Evolutionary conservation across 2,888 invertebrate genomes (phyloP).

Genomic region (Drosophila antonietae): DNA sequence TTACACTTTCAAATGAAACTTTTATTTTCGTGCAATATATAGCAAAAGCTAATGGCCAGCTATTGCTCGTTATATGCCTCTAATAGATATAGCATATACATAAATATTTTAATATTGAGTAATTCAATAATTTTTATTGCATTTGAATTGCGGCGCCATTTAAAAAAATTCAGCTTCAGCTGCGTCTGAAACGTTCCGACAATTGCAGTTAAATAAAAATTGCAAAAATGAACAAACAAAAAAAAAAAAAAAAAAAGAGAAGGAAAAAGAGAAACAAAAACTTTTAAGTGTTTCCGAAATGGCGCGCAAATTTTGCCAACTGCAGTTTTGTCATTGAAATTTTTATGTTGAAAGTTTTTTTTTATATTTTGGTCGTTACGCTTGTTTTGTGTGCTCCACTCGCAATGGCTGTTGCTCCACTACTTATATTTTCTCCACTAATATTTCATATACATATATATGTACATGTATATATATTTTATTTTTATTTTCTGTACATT

Average conservation of each 20-base stretch:
- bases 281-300: conserved; percentile 68
- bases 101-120: conserved; percentile 3
- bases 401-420: conserved; percentile 20
- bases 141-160: conserved; percentile 42
- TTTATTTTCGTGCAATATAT: not conserved
- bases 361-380: conserved; percentile 44
- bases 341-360: conserved; percentile 55
- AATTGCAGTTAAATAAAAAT: conserved; percentile 25
- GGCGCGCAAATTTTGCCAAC: conserved; percentile 60
- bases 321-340: conserved; percentile 67
- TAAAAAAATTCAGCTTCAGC: conserved; percentile 14
- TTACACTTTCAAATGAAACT: not conserved
- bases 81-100: conserved; percentile 4
- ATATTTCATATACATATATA: conserved; percentile 28
- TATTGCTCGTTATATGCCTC: not conserved
- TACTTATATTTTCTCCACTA: conserved; percentile 17
- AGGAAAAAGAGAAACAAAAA: conserved; percentile 38
- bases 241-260: not conserved
- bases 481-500: conserved; percentile 4
- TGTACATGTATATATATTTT: conserved; percentile 1
- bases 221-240: not conserved
- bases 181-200: conserved; percentile 13
- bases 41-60: not conserved
- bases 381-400: conserved; percentile 37
- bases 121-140: conserved; percentile 34